phyloP scores from a whole-genome alignment of 2,113 vertebrate species.

The Motacilla alba region DNA sequence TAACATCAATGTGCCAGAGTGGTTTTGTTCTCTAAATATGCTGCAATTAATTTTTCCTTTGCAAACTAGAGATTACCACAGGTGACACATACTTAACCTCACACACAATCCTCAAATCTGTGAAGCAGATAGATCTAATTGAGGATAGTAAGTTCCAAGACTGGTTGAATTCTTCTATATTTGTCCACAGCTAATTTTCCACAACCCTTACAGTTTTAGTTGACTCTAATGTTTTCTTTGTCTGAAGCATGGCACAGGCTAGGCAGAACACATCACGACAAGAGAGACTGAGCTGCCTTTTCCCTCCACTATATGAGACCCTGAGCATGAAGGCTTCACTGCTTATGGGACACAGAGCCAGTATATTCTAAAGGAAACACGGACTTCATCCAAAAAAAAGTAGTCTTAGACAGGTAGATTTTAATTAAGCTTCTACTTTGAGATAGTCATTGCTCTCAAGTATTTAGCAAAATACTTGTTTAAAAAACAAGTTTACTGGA shows the following conservation, averaged over 20 bases:
- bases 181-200: not conserved
- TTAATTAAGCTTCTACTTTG: not conserved
- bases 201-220: not conserved
- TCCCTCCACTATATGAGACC: not conserved
- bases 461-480: not conserved
- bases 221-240: not conserved
- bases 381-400: not conserved
- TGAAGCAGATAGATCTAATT: not conserved
- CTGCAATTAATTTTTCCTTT: not conserved
- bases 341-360: not conserved
- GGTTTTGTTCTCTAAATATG: not conserved
- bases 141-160: not conserved
- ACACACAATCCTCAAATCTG: not conserved
- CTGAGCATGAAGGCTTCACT: fast-evolving
- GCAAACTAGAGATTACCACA: not conserved
- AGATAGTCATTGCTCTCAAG: not conserved
- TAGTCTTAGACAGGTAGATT: not conserved
- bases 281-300: not conserved
- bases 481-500: not conserved
- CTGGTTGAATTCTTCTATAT: not conserved
- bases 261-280: not conserved
- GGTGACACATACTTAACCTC: not conserved
- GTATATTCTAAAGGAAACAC: not conserved
- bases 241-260: not conserved
- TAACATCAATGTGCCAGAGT: not conserved